Evolutionary conservation across 2,113 vertebrate genomes (phyloP), one percentile per base, ranked within the genome.

Genomic region (Crotophaga sulcirostris): DNA sequence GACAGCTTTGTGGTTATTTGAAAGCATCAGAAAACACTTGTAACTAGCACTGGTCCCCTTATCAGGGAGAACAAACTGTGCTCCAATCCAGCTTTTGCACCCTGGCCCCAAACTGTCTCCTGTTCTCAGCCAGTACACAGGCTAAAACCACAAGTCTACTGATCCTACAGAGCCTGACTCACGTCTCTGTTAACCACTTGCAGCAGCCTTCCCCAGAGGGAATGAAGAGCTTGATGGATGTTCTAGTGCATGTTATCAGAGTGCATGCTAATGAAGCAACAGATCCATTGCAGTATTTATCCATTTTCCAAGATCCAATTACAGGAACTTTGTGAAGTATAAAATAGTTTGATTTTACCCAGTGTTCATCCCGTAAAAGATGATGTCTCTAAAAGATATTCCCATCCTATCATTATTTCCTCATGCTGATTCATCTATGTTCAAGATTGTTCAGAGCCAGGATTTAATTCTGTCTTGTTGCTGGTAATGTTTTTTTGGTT

Each of bases 291-390:
- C 44, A 69, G 75, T 45, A 70, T 84, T 93, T 73, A 87, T n/a
- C 77, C 69, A 45, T 73, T 87, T 44, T 60, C 7, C 49, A 56
- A 79, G 87, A 89, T 93, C 80, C 31, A 91, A 68, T 94, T 91
- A 87, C 56, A 68, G 63, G 64, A 91, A 94, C 84, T 94, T 91
- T 58, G 52, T 68, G 89, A 73, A 93, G 78, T 87, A 95, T 75
- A 73, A 90, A 89, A 72, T 17, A 81, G 52, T 79, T 89, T 42
- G 69, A 54, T 96, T 94, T 96, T 73, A 59, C 26, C 56, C 31
- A 42, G 29, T 78, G 73, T 63, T 87, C 86, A 62, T 51, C 36
- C 91, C 82, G 54, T 62, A 76, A 87, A 84, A 89, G 68, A 64
- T 44, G 54, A 89, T 54, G 66, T 64, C 77, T 93, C 74, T 58